These are phyloP conservation scores for Cataglyphis hispanica DNA, from an alignment of 1,140 invertebrate species.

Conservation along the genomic window DNA sequence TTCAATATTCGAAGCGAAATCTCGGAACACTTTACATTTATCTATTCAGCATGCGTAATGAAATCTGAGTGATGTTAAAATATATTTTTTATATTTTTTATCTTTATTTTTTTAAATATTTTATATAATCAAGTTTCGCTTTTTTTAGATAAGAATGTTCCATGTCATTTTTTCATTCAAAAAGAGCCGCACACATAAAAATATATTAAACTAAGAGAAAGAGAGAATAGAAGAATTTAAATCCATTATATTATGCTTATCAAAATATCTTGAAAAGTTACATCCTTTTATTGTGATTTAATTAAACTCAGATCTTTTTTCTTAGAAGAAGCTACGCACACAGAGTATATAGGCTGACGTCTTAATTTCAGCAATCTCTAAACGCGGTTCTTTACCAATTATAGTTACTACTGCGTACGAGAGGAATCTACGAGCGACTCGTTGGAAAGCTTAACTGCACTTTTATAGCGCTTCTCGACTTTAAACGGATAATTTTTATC, in stretches of 20 bases:
- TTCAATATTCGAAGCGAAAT: slow-evolving; percentile 74
- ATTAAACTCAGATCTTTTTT: neutral
- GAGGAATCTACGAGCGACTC: slow-evolving; percentile 57
- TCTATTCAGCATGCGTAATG: neutral
- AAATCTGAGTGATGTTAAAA: neutral
- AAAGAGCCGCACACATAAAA: neutral
- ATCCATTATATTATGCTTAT: neutral
- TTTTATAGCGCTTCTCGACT: slow-evolving; percentile 80
- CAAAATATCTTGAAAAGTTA: neutral
- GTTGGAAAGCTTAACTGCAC: slow-evolving; percentile 77
- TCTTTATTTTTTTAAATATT: neutral
- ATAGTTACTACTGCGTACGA: slow-evolving; percentile 73
- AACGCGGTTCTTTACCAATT: slow-evolving; percentile 77
- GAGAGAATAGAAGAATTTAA: neutral
- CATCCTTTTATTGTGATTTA: neutral
- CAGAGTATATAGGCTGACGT: slow-evolving; percentile 11
- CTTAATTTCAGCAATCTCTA: slow-evolving; percentile 49
- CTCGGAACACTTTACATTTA: neutral
- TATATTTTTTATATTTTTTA: neutral
- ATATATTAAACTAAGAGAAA: neutral
- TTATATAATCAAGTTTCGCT: slow-evolving; percentile 12
- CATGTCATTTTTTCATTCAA: neutral
- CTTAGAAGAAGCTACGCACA: slow-evolving; percentile 1
- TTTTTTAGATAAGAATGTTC: neutral
- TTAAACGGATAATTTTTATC: slow-evolving; percentile 82